Percentiles rank a stretch among this genome's conserved stretches.
Conservation (phyloP, 2,797 vertebrate genomes). For the Naso thynnoides region DNA sequence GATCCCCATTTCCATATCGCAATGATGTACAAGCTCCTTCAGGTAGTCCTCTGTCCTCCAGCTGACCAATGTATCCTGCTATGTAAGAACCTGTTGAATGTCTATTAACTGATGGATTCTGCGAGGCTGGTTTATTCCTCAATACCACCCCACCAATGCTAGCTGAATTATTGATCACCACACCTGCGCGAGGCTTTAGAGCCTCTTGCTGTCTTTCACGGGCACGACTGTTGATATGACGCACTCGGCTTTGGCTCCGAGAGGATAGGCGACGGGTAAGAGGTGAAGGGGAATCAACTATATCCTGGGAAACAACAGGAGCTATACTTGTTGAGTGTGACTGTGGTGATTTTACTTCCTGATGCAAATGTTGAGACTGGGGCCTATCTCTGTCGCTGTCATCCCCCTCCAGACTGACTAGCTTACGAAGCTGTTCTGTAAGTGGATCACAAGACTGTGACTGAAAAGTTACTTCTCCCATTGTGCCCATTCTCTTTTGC, state of each 20-base stretch:
- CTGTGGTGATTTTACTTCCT: slow-evolving; percentile 28
- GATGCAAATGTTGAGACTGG: slow-evolving; percentile 40
- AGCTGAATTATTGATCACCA: slow-evolving; percentile 38
- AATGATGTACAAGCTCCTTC: slow-evolving; percentile 91
- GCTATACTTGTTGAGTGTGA: slow-evolving; percentile 43
- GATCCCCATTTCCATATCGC: slow-evolving; percentile 81
- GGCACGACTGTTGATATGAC: slow-evolving; percentile 95
- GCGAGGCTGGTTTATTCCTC: slow-evolving; percentile 84
- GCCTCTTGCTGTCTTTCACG: slow-evolving; percentile 94
- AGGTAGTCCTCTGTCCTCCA: slow-evolving; percentile 89
- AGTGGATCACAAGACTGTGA: slow-evolving; percentile 88
- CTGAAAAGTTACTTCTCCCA: slow-evolving; percentile 62
- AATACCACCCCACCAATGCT: slow-evolving; percentile 85
- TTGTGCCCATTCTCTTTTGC: slow-evolving; percentile 71
- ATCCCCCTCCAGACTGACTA: slow-evolving; percentile 91
- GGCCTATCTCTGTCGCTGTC: slow-evolving; percentile 69
- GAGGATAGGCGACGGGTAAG: slow-evolving; percentile 94
- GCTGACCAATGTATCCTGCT: slow-evolving; percentile 88
- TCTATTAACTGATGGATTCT: slow-evolving; percentile 85
- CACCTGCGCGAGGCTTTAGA: slow-evolving; percentile 79
- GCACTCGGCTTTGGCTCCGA: slow-evolving; percentile 96
- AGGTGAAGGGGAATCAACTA: slow-evolving; percentile 83
- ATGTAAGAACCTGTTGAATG: slow-evolving; percentile 98
- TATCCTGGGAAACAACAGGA: slow-evolving; percentile 57
- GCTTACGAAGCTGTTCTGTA: slow-evolving; percentile 92